These are phyloP conservation scores for Rynchops niger DNA, from an alignment of 2,113 vertebrate species.

Conservation along the genomic window DNA sequence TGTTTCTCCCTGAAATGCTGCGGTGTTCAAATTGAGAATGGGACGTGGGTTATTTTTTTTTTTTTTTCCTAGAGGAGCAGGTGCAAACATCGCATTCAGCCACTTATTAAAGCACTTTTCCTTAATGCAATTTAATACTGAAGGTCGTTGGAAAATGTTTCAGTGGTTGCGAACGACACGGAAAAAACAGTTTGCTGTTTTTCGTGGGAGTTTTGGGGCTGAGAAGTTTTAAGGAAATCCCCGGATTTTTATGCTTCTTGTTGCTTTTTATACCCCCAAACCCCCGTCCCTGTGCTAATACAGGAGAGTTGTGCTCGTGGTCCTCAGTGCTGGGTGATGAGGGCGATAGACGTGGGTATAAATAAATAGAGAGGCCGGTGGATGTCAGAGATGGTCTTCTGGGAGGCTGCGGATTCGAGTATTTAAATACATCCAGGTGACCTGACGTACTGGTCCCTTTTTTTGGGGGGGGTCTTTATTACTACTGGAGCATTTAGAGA, in stretches of 20 bases:
- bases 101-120: background rate
- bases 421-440: background rate
- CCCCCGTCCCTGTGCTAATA: background rate
- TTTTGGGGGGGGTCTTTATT: background rate
- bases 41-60: background rate
- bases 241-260: background rate
- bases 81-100: background rate
- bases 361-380: background rate
- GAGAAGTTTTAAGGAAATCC: background rate
- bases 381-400: background rate
- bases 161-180: background rate
- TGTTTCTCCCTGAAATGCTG: background rate
- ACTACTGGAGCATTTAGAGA: background rate
- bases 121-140: background rate
- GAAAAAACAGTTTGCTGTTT: background rate
- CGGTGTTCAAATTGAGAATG: background rate
- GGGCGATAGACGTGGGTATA: background rate
- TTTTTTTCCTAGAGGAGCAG: background rate
- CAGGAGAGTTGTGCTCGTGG: rapidly evolving
- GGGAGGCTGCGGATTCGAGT: background rate
- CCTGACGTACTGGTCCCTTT: background rate
- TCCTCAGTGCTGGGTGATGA: background rate
- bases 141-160: background rate
- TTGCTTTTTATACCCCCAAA: background rate
- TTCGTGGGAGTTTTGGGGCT: background rate